Base-by-base conservation (phyloP, 1,140 invertebrate genomes). In the Chionoecetes opilio region DNA sequence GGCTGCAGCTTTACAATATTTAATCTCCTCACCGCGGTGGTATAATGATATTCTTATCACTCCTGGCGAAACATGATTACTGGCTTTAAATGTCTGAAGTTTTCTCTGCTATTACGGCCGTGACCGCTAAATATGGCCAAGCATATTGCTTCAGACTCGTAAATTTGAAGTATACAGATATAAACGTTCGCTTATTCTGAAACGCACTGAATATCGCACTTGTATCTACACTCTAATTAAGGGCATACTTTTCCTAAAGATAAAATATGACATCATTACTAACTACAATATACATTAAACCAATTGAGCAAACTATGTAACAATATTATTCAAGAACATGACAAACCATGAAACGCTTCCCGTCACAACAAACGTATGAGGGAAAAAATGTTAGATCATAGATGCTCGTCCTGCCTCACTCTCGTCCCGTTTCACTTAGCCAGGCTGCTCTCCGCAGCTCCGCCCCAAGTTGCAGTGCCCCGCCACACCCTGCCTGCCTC, bases 11-110 rank as follows among this genome's bases (percentile, higher is more conserved):
- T n/a, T 75, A 75, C n/a, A n/a, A n/a, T 75, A 75, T 75, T 75
- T 75, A n/a, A n/a, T n/a, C 26, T n/a, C 21, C n/a, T 75, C 63
- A n/a, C 63, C 11, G 63, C 63, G 8, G 63, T 26, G n/a, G n/a
- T 75, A 75, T 75, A 75, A 75, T 75, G 63, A 17, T n/a, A 75
- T 75, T 75, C n/a, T 75, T 75, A 75, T 75, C 63, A 75, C 63
- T 75, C 1, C 21, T n/a, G 63, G 21, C 8, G 21, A 75, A 75
- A 75, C n/a, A 75, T 75, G 26, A 75, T 75, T 75, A n/a, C 11
- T n/a, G 21, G 21, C 63, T 75, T 75, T 75, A 75, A 75, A 75
- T 75, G 63, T 75, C 63, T 75, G 21, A 75, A 6, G 63, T 75
- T 75, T 26, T n/a, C 63, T 17, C n/a, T 75, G 63, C 21, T 75